Conservation (phyloP, 2,113 vertebrate genomes). For the Tympanuchus pallidicinctus region DNA sequence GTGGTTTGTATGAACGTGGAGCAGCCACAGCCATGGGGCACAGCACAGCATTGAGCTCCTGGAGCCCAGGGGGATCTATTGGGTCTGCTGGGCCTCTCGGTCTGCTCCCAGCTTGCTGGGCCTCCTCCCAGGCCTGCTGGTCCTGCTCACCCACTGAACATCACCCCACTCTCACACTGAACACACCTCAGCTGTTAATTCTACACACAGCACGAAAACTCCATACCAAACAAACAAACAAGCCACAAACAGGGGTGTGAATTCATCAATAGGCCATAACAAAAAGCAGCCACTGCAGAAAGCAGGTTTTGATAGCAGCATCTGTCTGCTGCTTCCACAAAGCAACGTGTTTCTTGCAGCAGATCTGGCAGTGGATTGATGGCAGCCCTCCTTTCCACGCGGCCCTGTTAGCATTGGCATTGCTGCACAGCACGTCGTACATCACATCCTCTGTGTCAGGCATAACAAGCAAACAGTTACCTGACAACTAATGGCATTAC, state of each 20-base stretch:
- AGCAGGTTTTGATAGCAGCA: neutral
- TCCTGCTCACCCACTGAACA: too few relatives aligned
- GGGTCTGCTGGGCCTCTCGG: too few relatives aligned
- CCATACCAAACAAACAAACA: too few relatives aligned
- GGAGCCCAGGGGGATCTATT: neutral
- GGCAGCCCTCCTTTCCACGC: neutral
- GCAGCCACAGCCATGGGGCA: too few relatives aligned
- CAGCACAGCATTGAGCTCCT: too few relatives aligned
- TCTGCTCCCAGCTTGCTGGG: too few relatives aligned
- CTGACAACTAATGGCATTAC: conserved; percentile 65
- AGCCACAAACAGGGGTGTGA: neutral
- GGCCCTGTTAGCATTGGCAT: conserved; percentile 44
- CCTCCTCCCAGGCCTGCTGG: too few relatives aligned
- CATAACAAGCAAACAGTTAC: conserved; percentile 65
- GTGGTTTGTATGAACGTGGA: neutral
- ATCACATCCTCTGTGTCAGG: conserved; percentile 52
- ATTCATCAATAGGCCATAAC: neutral
- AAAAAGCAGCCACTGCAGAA: neutral
- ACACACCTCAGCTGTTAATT: neutral
- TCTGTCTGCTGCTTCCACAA: neutral
- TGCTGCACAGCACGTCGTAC: conserved; percentile 26
- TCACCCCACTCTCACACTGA: neutral
- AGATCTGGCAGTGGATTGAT: neutral
- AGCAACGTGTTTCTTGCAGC: neutral
- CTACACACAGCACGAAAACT: neutral